phyloP scores from a whole-genome alignment of 2,113 vertebrate genomes.

The Leptobrachium leishanense region DNA sequence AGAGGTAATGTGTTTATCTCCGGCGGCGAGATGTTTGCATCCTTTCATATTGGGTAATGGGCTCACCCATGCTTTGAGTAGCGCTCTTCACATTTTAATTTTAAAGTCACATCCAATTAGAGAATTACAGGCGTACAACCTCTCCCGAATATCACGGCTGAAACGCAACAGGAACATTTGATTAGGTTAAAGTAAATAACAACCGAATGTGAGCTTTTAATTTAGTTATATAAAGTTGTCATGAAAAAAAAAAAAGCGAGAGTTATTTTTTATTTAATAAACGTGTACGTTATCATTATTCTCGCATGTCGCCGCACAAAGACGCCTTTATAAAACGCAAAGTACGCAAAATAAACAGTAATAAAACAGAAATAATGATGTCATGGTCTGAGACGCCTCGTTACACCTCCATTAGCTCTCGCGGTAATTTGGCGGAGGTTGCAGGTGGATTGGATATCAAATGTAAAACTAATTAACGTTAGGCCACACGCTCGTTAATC shows the following conservation, averaged over 20 bases:
- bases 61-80: conserved; percentile 62
- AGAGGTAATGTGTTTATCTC: conserved; percentile 43
- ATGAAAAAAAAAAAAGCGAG: not conserved
- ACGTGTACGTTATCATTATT: too few relatives aligned
- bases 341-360: too few relatives aligned
- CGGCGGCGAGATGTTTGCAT: conserved; percentile 64
- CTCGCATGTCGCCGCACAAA: too few relatives aligned
- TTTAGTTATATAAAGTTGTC: conserved; percentile 48
- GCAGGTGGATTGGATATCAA: too few relatives aligned
- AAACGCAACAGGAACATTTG: conserved; percentile 58
- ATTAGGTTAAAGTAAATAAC: conserved; percentile 24
- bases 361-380: too few relatives aligned
- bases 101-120: conserved; percentile 64
- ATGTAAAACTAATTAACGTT: too few relatives aligned
- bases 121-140: conserved; percentile 58
- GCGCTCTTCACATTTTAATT: conserved; percentile 64
- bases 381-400: too few relatives aligned
- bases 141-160: conserved; percentile 47
- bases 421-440: too few relatives aligned
- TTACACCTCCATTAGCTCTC: too few relatives aligned
- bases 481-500: too few relatives aligned
- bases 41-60: conserved; percentile 64
- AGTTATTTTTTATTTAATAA: too few relatives aligned
- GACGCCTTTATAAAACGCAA: too few relatives aligned
- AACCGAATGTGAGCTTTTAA: conserved; percentile 16